These are phyloP conservation scores for Neopelma chrysocephalum DNA, from an alignment of 2,797 vertebrate genomes.

Conservation along the genomic window DNA sequence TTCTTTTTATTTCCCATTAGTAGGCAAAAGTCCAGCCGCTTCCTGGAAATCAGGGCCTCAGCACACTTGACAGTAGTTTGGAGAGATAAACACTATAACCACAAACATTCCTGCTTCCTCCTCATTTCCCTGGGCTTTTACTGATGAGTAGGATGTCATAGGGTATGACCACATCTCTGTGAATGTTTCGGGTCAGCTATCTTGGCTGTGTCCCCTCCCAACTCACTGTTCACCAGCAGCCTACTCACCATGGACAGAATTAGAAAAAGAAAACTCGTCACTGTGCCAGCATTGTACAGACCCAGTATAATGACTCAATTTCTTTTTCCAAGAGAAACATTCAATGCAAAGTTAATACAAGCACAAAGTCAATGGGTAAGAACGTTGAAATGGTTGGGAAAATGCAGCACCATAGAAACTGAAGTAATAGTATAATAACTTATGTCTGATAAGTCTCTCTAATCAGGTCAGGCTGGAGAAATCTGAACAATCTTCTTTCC, in stretches of 20 bases:
- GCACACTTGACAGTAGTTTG: background rate
- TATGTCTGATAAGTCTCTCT: background rate
- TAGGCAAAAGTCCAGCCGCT: background rate
- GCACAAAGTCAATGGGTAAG: background rate
- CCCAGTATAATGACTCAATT: background rate
- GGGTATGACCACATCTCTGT: background rate
- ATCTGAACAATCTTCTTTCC: background rate
- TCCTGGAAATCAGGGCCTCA: background rate
- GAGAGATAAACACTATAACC: background rate
- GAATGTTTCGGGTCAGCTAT: background rate
- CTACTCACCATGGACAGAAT: fast-evolving
- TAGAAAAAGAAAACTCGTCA: background rate
- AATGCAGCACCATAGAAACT: background rate
- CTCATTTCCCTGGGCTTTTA: background rate
- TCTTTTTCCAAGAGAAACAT: background rate
- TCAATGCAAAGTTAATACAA: background rate
- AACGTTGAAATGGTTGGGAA: background rate
- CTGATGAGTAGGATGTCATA: background rate
- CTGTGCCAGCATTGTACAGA: background rate
- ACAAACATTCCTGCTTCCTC: background rate
- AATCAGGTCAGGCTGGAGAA: background rate
- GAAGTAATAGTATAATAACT: background rate
- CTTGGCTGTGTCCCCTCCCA: background rate
- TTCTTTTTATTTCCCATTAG: background rate
- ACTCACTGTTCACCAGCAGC: background rate